phyloP scores from a whole-genome alignment of 2,113 vertebrate genomes.

The Macquaria ambigua region DNA sequence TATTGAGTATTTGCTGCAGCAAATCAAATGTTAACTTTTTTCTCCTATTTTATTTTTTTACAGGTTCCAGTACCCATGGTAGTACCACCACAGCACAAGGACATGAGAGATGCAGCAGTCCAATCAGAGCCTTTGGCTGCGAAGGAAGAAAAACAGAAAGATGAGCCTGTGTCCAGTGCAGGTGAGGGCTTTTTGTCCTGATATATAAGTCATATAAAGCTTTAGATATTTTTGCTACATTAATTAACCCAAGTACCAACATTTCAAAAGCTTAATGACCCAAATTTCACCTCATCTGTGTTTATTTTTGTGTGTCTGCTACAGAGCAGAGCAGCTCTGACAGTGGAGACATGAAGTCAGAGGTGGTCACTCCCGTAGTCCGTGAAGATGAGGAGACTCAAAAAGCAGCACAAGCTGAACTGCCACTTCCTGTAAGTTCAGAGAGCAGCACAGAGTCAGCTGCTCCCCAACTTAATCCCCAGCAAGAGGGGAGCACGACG shows the following conservation, averaged over 20 bases:
- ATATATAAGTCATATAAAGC: background rate
- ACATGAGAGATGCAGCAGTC: slow-evolving; percentile 84
- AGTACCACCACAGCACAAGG: slow-evolving; percentile 85
- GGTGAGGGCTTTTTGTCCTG: slow-evolving; percentile 76
- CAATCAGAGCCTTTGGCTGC: slow-evolving; percentile 61
- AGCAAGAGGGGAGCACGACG: slow-evolving; percentile 77
- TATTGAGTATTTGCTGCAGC: background rate
- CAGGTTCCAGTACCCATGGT: slow-evolving; percentile 94
- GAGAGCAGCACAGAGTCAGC: slow-evolving; percentile 78
- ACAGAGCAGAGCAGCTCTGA: slow-evolving; percentile 89
- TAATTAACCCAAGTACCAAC: background rate
- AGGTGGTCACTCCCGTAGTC: slow-evolving; percentile 86
- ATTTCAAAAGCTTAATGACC: background rate
- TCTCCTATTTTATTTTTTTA: background rate
- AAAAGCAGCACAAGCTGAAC: slow-evolving; percentile 10
- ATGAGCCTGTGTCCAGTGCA: slow-evolving; percentile 84
- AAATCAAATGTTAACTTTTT: background rate
- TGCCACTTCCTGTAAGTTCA: background rate
- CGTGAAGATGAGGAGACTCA: slow-evolving; percentile 83
- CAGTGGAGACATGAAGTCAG: slow-evolving; percentile 88
- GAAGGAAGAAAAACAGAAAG: slow-evolving; percentile 86
- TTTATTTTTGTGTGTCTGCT: background rate
- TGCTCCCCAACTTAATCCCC: slow-evolving; percentile 70
- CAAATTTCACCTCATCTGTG: background rate
- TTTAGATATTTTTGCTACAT: background rate